Base-by-base conservation (phyloP, 2,113 vertebrate species). In the Cyprinodon variegatus region DNA sequence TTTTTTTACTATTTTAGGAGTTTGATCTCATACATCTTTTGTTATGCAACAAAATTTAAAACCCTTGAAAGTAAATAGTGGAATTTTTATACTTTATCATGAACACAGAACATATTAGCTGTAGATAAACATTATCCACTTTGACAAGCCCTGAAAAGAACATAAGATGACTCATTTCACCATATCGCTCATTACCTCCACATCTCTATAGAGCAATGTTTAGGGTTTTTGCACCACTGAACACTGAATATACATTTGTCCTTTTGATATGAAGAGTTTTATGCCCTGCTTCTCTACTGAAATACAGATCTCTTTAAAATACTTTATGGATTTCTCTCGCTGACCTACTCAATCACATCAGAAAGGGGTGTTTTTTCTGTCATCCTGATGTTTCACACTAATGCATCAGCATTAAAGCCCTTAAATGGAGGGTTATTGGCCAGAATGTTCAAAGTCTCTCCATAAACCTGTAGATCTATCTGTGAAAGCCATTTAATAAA, bases 121-220 rank as follows among this genome's bases (percentile, higher is more conserved):
- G 45, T 4, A 68, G 13, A 46, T 53, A 53, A 68, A 68, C 46
- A 38, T 68, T 5, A 68, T 53, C 11, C n/a, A 11, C 2, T 45
- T 36, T 38, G 45, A 15, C 45, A 68, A 50, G 66, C 36, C 7
- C 29, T 39, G 17, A 17, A 53, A 68, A 59, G n/a, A 43, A 57
- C 4, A 29, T 17, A 40, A 22, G 46, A 65, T 65, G 46, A 65
- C n/a, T 36, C 48, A 57, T 74, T n/a, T 59, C 37, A 50, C 3
- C 70, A 63, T 50, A 8, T 46, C 17, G 50, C 36, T 29, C 20
- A 38, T 63, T 39, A 73, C 40, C 17, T 73, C 62, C 17, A 65
- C 46, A 73, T 53, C 71, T 65, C 46, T 38, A 0, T 41, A 43
- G 46, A 41, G 45, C 37, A 41, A 6, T 15, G 12, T 57, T 73